Base-by-base conservation (phyloP, 2,888 invertebrate species). In the Drosophila buzzatii region DNA sequence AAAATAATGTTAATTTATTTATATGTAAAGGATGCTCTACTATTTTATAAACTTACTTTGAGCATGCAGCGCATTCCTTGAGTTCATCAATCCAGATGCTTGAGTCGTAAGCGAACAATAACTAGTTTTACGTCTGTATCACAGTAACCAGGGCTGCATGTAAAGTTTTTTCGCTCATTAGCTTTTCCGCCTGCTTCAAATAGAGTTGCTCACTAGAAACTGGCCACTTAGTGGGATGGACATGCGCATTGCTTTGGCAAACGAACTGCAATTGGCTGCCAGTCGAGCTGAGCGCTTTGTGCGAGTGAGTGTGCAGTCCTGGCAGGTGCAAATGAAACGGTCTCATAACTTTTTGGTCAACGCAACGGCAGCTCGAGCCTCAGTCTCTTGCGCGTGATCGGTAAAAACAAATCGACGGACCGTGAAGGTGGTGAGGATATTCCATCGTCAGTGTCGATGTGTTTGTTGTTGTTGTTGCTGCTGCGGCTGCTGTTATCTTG, bases 361-460 rank as follows among this genome's bases (percentile, higher is more conserved):
- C 73, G 76, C 76, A 76, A 73, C 70, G 76, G 64, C 79, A 69
- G 55, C 69, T 79, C 68, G 44, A 71, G 69, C 59, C 73, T 82
- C 79, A 86, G 87, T 89, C 85, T 84, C 87, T 86, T 81, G 77
- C 88, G 83, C 87, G 83, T 83, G 86, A 89, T 87, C 86, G 87
- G 89, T 88, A 76, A 73, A 75, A 76, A 76, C 76, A 76, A 81
- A 76, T 82, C 75, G 81, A 67, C 85, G 85, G 85, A 85, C 84
- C 75, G 82, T 82, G 85, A 82, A 89, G 88, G 85, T 83, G 89
- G 63, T 81, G 85, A 87, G 88, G 90, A 82, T 79, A 80, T 81
- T 73, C 76, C 70, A 73, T 70, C 73, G 84, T 68, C 71, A 64
- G 67, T 60, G 73, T 76, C 72, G 70, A 60, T 67, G 80, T 73